A percentile compares a stretch with the other conserved stretches of the same genome.
phyloP scores from a whole-genome alignment of 2,797 vertebrate genomes.

The Spheniscus humboldti region DNA sequence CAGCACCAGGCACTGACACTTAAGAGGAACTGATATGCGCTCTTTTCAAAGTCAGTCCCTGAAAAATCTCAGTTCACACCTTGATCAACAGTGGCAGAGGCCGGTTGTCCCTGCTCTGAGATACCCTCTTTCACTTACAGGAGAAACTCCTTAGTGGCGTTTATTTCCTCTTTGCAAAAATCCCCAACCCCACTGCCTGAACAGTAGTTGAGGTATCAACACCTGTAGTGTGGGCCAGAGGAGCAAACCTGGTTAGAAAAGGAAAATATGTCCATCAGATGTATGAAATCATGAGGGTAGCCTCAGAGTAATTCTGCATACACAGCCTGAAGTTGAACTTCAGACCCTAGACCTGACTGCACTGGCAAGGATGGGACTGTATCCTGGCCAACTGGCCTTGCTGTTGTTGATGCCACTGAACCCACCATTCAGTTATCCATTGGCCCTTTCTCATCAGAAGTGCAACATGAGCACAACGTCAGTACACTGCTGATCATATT shows the following conservation, averaged over 20 bases:
- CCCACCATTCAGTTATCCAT: background rate
- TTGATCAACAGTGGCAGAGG: background rate
- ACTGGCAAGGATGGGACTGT: background rate
- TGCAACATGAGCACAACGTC: background rate
- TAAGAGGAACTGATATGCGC: background rate
- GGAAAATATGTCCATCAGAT: background rate
- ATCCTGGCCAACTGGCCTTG: background rate
- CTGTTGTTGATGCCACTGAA: background rate
- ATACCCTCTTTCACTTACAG: background rate
- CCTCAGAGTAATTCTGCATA: background rate
- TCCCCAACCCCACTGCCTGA: background rate
- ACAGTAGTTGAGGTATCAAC: background rate
- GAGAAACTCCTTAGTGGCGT: background rate
- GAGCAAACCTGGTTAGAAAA: background rate
- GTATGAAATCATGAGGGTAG: background rate
- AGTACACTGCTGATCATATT: background rate
- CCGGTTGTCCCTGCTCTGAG: background rate
- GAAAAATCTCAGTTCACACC: background rate
- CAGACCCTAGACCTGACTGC: background rate
- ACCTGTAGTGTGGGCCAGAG: background rate
- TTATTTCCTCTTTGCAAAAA: background rate
- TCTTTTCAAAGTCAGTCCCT: background rate
- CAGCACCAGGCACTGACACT: background rate
- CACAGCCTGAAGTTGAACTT: fast-evolving
- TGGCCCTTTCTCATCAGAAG: background rate